Evolutionary conservation across 2,888 invertebrate genomes (phyloP).

Genomic region (Eilema griseolum): DNA sequence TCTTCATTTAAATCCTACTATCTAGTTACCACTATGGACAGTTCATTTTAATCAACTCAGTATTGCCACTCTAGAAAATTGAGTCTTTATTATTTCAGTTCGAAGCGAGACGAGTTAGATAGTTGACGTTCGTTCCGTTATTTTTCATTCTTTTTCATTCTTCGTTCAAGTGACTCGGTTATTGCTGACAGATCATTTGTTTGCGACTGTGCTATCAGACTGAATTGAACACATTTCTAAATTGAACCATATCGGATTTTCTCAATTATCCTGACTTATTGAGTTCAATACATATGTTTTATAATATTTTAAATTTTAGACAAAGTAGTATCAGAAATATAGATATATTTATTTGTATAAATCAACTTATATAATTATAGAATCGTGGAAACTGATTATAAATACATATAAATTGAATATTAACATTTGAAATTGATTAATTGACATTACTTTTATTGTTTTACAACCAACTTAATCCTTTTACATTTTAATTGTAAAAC

Average conservation of each 20-base stretch:
- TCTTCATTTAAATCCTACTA: too few relatives aligned
- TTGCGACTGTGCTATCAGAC: slow-evolving; percentile 54
- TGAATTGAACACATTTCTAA: slow-evolving; percentile 67
- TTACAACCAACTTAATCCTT: background rate
- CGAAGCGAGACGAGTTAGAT: background rate
- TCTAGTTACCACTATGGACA: too few relatives aligned
- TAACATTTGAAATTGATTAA: background rate
- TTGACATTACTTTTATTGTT: background rate
- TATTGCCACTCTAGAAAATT: background rate
- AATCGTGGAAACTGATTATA: background rate
- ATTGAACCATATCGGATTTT: slow-evolving; percentile 61
- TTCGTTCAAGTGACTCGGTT: background rate
- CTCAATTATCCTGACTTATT: slow-evolving; percentile 25
- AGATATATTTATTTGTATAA: background rate
- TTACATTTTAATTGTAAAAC: background rate
- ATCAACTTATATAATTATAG: background rate
- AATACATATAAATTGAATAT: background rate
- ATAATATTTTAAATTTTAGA: background rate
- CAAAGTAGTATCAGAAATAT: background rate
- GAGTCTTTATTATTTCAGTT: background rate
- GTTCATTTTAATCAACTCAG: background rate
- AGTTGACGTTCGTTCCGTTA: background rate
- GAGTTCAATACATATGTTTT: background rate
- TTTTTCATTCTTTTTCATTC: background rate
- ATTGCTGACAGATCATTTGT: slow-evolving; percentile 19